Base-by-base conservation (phyloP, 2,888 invertebrate genomes). In the Beris chalybata region DNA sequence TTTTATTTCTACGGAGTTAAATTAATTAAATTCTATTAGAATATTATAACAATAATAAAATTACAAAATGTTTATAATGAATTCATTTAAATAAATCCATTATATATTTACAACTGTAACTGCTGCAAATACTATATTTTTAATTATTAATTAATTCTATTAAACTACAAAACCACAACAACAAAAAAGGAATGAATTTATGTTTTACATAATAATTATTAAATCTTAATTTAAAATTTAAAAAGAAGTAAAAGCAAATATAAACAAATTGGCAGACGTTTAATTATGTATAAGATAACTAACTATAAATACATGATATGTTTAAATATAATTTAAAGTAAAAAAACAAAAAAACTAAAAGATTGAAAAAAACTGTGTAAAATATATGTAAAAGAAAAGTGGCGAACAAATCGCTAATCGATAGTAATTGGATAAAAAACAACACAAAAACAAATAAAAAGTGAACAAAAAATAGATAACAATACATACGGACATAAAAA, bases 41-140 rank as follows among this genome's bases (percentile, higher is more conserved):
- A 22, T 22, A 22, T 22, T 22, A 22, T 22, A 22, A 22, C 22
- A 22, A 22, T 22, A 22, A 22, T 22, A 22, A 22, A 22, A 22
- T 22, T 22, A 54, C n/a, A 55, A 55, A 45, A 55, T 4, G 5
- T 30, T 47, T 30, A 45, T n/a, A 31, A 43, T 29, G 47, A 56
- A 55, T 15, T 44, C 31, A 55, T 15, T 44, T 47, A 65, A 65
- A 55, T 54, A 55, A 55, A 56, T 56, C 5, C 15, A 30, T 32
- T 48, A 56, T 11, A 47, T 65, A 65, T 56, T 55, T 65, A 56
- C 56, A 65, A 48, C 48, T 48, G n/a, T 48, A 48, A 65, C 32
- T 56, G 56, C 55, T 65, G 65, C 55, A 65, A 65, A 65, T 65
- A 65, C 56, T 65, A 65, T 65, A 65, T 65, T 65, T 64, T 65